A percentile compares a stretch with the other conserved stretches of the same genome.
Evolutionary conservation across 2,113 vertebrate genomes (phyloP).

Genomic region (Pelecanus crispus): DNA sequence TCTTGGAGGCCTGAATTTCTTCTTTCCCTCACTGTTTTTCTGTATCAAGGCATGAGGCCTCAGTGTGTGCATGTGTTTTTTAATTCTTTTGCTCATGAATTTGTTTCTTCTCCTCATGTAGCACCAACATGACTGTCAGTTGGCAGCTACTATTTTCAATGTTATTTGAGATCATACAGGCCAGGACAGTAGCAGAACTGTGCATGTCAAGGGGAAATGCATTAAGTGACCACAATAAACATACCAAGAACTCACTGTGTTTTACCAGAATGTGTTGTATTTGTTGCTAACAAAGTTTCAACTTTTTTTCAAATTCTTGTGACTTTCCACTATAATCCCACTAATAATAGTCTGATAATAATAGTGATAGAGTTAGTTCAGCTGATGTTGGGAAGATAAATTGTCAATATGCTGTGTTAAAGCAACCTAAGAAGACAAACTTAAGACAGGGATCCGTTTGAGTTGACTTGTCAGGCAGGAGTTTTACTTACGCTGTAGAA

Average conservation of each 20-base stretch:
- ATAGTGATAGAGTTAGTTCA: neutral
- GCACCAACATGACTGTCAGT: neutral
- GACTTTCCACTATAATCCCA: neutral
- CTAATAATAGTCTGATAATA: neutral
- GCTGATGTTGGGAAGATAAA: neutral
- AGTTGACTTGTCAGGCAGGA: neutral
- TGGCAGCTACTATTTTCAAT: neutral
- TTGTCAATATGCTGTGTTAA: neutral
- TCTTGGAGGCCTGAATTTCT: neutral
- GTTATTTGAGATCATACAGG: neutral
- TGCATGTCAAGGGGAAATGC: neutral
- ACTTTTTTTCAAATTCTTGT: neutral
- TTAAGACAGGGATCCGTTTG: fast-evolving
- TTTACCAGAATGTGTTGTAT: neutral
- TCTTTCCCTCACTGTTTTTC: neutral
- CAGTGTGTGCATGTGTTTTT: fast-evolving
- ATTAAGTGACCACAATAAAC: neutral
- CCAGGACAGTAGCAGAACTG: neutral
- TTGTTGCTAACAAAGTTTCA: neutral
- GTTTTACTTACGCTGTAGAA: neutral
- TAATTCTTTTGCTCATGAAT: neutral
- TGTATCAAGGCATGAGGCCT: fast-evolving
- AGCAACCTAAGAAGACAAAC: neutral
- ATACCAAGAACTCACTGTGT: fast-evolving
- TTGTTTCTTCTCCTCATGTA: neutral